Base-by-base conservation (phyloP, 2,888 invertebrate species). In the Trileptium ribeirensis region DNA sequence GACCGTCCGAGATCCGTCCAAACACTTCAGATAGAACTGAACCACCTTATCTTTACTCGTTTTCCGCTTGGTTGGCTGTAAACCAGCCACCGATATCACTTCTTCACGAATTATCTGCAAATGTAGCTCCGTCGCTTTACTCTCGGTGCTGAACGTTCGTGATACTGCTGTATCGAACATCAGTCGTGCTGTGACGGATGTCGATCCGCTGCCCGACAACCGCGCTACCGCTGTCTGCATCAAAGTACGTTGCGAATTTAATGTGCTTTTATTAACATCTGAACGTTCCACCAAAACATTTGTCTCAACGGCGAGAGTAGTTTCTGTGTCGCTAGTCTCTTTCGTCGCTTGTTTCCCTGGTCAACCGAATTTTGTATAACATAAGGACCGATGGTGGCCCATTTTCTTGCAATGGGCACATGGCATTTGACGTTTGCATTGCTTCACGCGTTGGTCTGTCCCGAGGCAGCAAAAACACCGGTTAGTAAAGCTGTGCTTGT, bases 341-440 rank as follows among this genome's bases (percentile, higher is more conserved):
- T 51, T 51, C 51, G 8, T 24, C 8, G 51, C 8, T 24, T 51
- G 8, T 24, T 51, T 51, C 8, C 8, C 8, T 51, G 8, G 8
- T 15, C 8, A 51, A 24, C 51, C 51, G 24, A 51, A 51, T 24
- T 51, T 51, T 51, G 51, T 51, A 39, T 29, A 67, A 67, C 79
- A 78, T 40, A 78, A 78, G 29, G 39, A 39, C n/a, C 67, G 24
- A 29, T 78, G 79, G 31, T 78, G 79, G n/a, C n/a, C n/a, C 24
- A 2, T 78, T 31, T 19, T 40, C 8, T 78, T 24, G 67, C 79
- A 78, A 31, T 78, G 38, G 19, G 15, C 39, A 29, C 79, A 78
- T 8, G n/a, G 31, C 67, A 67, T 2, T 8, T 67, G 67, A 29
- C n/a, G n/a, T 29, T 78, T 31, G 67, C 79, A 78, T 3, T 67